These are phyloP conservation scores for Leptobrachium leishanense DNA, from an alignment of 2,113 vertebrate species.

Conservation along the genomic window DNA sequence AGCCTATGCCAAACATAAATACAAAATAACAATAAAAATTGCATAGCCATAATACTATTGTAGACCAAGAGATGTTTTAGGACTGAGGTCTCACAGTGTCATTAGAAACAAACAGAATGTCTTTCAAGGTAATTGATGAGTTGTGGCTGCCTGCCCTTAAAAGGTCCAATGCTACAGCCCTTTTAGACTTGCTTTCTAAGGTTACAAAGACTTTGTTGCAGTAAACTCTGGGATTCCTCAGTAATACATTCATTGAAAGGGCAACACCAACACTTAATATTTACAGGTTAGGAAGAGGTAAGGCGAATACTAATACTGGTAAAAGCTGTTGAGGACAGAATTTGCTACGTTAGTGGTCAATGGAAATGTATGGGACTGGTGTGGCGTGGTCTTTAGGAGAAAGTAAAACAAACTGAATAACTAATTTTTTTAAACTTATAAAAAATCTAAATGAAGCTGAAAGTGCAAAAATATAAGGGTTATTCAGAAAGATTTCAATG, in stretches of 20 bases:
- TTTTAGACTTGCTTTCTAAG: conserved; percentile 8
- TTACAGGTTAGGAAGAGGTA: neutral
- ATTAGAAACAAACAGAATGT: conserved; percentile 29
- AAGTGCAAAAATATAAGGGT: no score
- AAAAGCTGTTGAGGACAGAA: no score
- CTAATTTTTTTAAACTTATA: no score
- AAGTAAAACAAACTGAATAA: no score
- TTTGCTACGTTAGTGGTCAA: no score
- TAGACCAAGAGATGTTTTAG: neutral
- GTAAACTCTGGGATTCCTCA: conserved; percentile 36
- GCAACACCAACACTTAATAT: conserved; percentile 4
- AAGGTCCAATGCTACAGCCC: neutral
- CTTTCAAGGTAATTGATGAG: conserved; percentile 20
- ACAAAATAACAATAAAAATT: neutral
- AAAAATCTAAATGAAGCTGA: no score
- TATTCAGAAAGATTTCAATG: no score
- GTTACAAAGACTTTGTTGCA: conserved; percentile 1
- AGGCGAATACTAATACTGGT: no score
- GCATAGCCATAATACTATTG: neutral
- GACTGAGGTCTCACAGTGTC: conserved; percentile 6
- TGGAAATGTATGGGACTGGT: no score
- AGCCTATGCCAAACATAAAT: neutral
- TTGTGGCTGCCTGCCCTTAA: neutral
- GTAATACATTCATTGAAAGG: conserved; percentile 17
- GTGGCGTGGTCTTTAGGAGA: no score